Evolutionary conservation across 2,888 invertebrate genomes (phyloP), one percentile per base, ranked within the genome.

Genomic region (Argyra leucocephala): DNA sequence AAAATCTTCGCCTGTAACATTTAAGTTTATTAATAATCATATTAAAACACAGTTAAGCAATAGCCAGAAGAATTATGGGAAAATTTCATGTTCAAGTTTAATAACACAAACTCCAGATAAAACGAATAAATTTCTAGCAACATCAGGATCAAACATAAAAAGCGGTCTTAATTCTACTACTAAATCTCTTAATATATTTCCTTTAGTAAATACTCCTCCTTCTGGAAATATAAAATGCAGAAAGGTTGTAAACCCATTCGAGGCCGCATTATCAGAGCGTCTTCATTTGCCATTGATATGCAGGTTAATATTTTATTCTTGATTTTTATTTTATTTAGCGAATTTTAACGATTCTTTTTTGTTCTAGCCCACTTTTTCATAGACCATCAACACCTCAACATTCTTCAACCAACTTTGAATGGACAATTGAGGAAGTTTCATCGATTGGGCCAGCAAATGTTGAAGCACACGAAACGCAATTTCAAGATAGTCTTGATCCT

Each of bases 341-440:
- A 61, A 64, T 66, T 66, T 64, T 66, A 23, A 24, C 24, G 10
- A 57, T 22, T 62, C 22, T n/a, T 1, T 21, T n/a, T 62, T 24
- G 15, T 65, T 36, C 60, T 36, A 80, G 80, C 66, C 80, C 80
- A 3, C 69, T 80, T 3, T 80, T 80, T 68, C 76, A 78, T 66
- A 74, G 73, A 0, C 73, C 78, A 1, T 70, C 70, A 2, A 76
- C 80, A 2, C 78, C 78, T 0, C 77, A 78, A 66, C 67, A 76
- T 22, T 74, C 74, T 7, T 78, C 77, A n/a, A 76, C 78, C n/a
- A 81, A 81, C 66, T 87, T 86, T 72, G 80, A 82, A 66, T 88
- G 87, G 87, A 85, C 83, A n/a, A 86, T 88, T 61, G 87, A 88
- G 57, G 86, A 87, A 69, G 80, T 87, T n/a, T 86, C 87, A 1